Base-by-base conservation (phyloP, 2,888 invertebrate species). In the Apocheima hispidaria region DNA sequence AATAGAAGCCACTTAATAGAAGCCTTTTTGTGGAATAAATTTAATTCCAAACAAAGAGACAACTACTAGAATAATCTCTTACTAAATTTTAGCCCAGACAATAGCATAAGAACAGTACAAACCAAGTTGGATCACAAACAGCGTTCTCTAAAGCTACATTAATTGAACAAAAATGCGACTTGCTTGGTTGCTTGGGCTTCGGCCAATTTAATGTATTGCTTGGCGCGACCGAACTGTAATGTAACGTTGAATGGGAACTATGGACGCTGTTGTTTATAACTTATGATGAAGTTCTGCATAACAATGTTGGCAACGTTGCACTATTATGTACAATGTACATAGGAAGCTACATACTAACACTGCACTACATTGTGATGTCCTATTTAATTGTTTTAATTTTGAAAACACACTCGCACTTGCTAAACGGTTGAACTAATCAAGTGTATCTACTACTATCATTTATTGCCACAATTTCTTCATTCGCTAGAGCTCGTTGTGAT, bases 151-250 rank as follows among this genome's bases (percentile, higher is more conserved):
- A 82, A 83, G 73, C 78, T 77, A 83, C 83, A 88, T 90, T 90
- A 91, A 88, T 88, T 86, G 87, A 81, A 82, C 85, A 73, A 79
- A 81, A 84, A 84, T 78, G 79, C 81, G 77, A 78, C 80, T 72
- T 70, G 79, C 78, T 91, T 89, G 89, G 89, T 72, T 70, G 79
- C 78, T 91, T 89, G 89, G 89, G 87, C 78, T 74, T 67, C 67
- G 68, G 88, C 90, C 91, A 91, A 88, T 87, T 84, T 88, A 87
- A 88, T 88, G 87, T 89, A 88, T 87, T 83, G 83, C 83, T 87
- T 90, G 90, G 90, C 89, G 87, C 83, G 78, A 72, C 66, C 74
- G 68, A 69, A 71, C 77, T 66, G 81, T 84, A 84, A 87, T 84
- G 83, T 84, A 71, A 82, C 74, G 80, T 77, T 84, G 82, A 86